Percentiles rank a stretch among this genome's conserved stretches.
These are phyloP conservation scores for Gyrodactylus bullatarudis DNA, from an alignment of 1,140 invertebrate species.

Conservation along the genomic window DNA sequence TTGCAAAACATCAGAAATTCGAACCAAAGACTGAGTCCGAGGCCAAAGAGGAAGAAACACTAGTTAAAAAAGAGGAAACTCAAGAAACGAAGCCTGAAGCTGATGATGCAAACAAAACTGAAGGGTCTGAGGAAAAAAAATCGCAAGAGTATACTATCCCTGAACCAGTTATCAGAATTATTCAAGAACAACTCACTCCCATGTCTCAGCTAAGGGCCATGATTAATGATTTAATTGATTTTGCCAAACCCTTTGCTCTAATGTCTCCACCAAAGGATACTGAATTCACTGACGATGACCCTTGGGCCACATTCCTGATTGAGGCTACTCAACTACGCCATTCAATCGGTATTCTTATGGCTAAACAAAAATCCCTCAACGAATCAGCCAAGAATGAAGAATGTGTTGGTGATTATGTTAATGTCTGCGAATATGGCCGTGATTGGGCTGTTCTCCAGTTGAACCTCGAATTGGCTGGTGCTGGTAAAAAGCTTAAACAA, in stretches of 20 bases:
- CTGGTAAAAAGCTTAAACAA: not conserved
- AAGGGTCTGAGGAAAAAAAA: not conserved
- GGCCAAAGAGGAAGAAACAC: not conserved
- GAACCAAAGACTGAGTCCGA: too few species aligned
- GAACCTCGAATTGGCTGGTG: not conserved
- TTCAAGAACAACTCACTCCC: not conserved
- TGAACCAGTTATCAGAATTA: not conserved
- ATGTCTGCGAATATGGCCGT: not conserved
- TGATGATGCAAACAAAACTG: not conserved
- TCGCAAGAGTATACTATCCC: not conserved
- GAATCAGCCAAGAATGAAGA: not conserved
- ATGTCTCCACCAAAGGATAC: not conserved
- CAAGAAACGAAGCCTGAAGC: not conserved
- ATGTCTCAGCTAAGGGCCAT: not conserved
- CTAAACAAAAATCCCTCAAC: not conserved
- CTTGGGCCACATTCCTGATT: not conserved
- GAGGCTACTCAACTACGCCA: not conserved
- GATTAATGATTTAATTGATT: not conserved
- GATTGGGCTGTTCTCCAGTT: not conserved
- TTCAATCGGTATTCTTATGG: not conserved
- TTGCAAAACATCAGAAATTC: too few species aligned
- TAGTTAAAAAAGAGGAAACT: not conserved
- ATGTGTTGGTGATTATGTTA: not conserved
- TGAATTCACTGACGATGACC: not conserved
- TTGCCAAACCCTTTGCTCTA: not conserved